phyloP scores from a whole-genome alignment of 2,888 invertebrate genomes.

The Rotaria sp. region DNA sequence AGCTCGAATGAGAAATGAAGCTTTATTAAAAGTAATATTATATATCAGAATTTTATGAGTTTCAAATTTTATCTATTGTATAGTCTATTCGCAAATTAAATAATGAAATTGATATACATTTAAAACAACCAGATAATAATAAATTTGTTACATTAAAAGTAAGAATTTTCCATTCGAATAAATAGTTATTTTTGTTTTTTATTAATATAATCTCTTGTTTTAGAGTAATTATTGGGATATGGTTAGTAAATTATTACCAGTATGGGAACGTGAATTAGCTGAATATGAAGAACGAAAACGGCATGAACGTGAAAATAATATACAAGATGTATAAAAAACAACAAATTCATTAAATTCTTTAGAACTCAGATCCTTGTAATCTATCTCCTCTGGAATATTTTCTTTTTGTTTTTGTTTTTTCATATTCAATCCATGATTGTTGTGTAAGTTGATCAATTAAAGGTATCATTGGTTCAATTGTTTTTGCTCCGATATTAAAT shows the following conservation, averaged over 20 bases:
- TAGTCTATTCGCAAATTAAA: slow-evolving; percentile 9
- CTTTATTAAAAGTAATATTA: background rate
- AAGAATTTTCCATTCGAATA: background rate
- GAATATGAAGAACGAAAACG: slow-evolving; percentile 19
- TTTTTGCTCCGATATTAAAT: background rate
- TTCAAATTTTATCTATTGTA: background rate
- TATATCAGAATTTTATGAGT: background rate
- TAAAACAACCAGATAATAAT: background rate
- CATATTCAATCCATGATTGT: background rate
- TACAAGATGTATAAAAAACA: background rate
- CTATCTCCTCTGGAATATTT: background rate
- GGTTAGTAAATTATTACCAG: slow-evolving; percentile 11
- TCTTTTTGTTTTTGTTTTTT: background rate
- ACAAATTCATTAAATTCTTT: background rate
- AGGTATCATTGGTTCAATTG: background rate
- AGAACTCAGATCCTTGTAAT: background rate
- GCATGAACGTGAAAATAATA: background rate
- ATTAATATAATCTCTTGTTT: background rate
- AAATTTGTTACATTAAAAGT: background rate
- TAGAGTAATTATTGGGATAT: slow-evolving; percentile 27
- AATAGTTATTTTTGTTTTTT: background rate
- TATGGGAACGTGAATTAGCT: slow-evolving; percentile 6
- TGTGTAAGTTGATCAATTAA: background rate
- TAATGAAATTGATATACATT: background rate
- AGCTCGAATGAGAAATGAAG: slow-evolving; percentile 13